Conservation (phyloP, 2,797 vertebrate species). For the Fratercula arctica region DNA sequence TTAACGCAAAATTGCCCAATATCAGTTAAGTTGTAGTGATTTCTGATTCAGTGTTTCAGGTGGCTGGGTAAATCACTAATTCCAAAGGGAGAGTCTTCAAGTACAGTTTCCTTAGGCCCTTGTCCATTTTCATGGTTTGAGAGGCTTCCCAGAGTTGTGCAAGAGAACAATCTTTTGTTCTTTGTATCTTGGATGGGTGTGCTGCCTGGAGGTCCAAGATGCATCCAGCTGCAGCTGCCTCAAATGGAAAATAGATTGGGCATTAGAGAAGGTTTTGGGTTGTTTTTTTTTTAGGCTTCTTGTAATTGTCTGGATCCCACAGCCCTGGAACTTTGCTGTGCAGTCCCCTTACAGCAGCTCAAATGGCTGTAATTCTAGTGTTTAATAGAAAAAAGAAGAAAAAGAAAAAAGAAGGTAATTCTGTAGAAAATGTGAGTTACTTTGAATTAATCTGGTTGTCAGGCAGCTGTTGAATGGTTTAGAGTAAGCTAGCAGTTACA, state of each 20-base stretch:
- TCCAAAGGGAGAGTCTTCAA: not conserved
- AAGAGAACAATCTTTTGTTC: not conserved
- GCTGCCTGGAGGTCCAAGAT: not conserved
- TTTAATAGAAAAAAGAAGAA: not conserved
- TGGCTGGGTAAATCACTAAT: not conserved
- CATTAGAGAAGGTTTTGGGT: not conserved
- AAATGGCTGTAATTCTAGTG: not conserved
- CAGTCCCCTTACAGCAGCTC: not conserved
- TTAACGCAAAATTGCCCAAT: not conserved
- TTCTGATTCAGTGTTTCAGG: not conserved
- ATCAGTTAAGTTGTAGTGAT: not conserved
- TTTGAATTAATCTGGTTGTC: not conserved
- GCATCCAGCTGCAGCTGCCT: conserved; percentile 35
- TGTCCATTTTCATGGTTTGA: not conserved
- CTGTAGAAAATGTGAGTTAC: not conserved
- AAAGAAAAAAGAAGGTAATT: not conserved
- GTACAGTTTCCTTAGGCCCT: not conserved
- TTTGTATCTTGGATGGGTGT: not conserved
- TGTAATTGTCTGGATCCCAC: not conserved
- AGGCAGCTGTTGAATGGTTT: not conserved
- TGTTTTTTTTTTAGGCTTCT: not conserved
- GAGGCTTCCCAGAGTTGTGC: not conserved
- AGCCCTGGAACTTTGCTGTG: not conserved
- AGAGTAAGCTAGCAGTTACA: not conserved
- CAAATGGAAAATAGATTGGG: not conserved